These are phyloP conservation scores for Drosophila borealis DNA, from an alignment of 2,888 invertebrate genomes.

Conservation along the genomic window DNA sequence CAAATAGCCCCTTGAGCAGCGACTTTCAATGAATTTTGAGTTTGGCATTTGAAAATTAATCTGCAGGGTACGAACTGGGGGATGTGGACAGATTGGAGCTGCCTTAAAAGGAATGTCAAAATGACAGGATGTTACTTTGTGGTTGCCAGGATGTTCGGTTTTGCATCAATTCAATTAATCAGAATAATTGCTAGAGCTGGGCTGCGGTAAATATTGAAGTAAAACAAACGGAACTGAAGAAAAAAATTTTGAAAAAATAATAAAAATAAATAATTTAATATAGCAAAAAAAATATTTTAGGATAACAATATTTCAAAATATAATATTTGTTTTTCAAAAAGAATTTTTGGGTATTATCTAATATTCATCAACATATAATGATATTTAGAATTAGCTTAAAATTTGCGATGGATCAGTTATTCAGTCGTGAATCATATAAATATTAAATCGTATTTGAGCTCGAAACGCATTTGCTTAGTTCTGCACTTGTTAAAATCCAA, in stretches of 20 bases:
- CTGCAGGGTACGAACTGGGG: background rate
- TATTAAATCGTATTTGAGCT: background rate
- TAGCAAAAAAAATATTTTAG: background rate
- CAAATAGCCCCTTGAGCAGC: constrained; percentile 36
- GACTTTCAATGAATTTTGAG: constrained; percentile 50
- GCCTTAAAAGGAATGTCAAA: background rate
- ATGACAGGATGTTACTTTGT: constrained; percentile 13
- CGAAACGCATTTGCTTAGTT: background rate
- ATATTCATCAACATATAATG: too few species aligned
- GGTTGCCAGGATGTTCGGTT: constrained; percentile 9
- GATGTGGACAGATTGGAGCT: constrained; percentile 9
- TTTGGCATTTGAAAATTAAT: constrained; percentile 39
- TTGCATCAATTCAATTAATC: background rate
- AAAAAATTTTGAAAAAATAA: background rate
- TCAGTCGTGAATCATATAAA: too few species aligned
- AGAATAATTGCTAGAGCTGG: background rate
- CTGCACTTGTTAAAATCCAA: constrained; percentile 5
- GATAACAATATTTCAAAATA: background rate
- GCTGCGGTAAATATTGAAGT: background rate
- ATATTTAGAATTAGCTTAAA: too few species aligned
- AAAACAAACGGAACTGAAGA: background rate
- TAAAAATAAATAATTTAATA: too few species aligned
- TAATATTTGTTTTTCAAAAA: too few species aligned
- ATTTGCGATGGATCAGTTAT: too few species aligned
- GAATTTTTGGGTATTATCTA: too few species aligned